Evolutionary conservation across 2,888 invertebrate genomes (phyloP), one percentile per base, ranked within the genome.

Genomic region (Choreutis nemorana): DNA sequence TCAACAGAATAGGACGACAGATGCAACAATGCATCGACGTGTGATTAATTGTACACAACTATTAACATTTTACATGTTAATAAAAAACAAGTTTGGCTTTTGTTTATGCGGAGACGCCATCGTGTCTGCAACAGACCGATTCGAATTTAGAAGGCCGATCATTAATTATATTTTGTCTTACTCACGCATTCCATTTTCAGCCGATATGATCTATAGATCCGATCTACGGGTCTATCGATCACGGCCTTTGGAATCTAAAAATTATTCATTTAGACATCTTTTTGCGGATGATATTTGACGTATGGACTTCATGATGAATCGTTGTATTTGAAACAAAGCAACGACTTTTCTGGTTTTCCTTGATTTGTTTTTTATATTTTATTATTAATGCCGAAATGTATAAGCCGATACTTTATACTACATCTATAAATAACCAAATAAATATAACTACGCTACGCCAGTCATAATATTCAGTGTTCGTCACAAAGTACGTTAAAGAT

Each of bases 91-190:
- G 47, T 73, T 71, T 57, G 71, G 66, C 68, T 61, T 72, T 75
- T 73, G 72, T 75, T 73, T 73, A 72, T 60, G 57, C 65, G 64
- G 59, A 67, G 78, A 77, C 78, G 78, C 78, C 77, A 75, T 61
- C 63, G 49, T 77, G 78, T 78, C 77, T 78, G 66, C 77, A 68
- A 66, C 65, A 60, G 55, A 72, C 64, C 70, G 71, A 70, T 66
- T 73, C 73, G 64, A 73, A 70, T 75, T 71, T 73, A 48, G 64
- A 64, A 67, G 59, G 60, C 55, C 57, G 54, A 73, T 70, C 73
- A 78, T 78, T 77, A 77, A 78, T 78, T 78, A 77, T 70, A 72
- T 77, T 77, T 78, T 75, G 78, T 77, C 78, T 77, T 77, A 78
- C 78, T 77, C 77, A 73, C 71, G 72, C 75, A 75, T 73, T 75